phyloP scores from a whole-genome alignment of 2,113 vertebrate species.

The Emberiza fucata region DNA sequence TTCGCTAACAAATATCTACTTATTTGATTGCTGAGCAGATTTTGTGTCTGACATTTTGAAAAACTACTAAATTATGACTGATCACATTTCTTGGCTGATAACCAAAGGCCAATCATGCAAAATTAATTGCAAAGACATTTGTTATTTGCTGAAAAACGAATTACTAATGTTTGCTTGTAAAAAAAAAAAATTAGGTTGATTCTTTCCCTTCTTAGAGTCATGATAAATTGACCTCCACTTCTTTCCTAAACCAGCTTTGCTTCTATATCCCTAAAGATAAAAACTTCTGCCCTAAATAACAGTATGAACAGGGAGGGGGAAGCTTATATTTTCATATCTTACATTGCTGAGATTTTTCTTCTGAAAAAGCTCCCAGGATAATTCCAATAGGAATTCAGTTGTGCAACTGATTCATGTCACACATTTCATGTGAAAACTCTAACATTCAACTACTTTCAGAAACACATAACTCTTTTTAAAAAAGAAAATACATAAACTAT shows the following conservation, averaged over 20 bases:
- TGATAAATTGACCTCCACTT: neutral
- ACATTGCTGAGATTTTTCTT: neutral
- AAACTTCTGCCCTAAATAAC: neutral
- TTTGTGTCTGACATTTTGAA: neutral
- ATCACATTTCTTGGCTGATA: constrained; percentile 38
- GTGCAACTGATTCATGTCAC: neutral
- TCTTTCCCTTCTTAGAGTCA: neutral
- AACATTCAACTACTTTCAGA: neutral
- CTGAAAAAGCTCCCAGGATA: neutral
- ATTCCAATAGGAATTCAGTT: neutral
- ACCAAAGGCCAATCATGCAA: constrained; percentile 4
- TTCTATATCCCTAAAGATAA: neutral
- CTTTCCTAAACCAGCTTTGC: neutral
- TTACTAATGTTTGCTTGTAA: constrained; percentile 25
- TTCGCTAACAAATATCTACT: neutral
- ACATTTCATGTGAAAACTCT: neutral
- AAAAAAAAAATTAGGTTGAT: neutral
- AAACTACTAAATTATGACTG: constrained; percentile 41
- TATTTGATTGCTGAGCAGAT: neutral
- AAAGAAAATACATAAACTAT: neutral
- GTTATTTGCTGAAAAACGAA: constrained; percentile 22
- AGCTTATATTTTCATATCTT: neutral
- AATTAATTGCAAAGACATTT: constrained; percentile 47
- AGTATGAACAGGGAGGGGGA: neutral
- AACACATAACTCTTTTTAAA: neutral